A percentile compares a stretch with the other conserved stretches of the same genome.
Conservation (phyloP, 1,140 invertebrate genomes). For the Pseudoatta argentina region DNA sequence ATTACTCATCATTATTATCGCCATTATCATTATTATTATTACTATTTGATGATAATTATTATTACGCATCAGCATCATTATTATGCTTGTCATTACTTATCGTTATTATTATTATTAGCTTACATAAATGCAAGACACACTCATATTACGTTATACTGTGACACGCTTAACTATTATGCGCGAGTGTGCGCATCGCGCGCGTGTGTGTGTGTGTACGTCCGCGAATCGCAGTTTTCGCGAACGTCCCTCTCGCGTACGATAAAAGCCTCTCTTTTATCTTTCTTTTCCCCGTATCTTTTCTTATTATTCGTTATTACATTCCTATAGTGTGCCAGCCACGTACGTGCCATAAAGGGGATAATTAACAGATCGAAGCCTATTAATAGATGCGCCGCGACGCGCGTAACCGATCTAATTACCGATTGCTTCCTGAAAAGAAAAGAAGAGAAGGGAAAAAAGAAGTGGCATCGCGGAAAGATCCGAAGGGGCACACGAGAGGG, state of each 20-base stretch:
- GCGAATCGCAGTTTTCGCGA: neutral
- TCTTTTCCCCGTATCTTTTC: neutral
- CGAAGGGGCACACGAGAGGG: constrained; percentile 4
- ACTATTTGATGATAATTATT: constrained; percentile 75
- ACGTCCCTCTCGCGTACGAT: neutral
- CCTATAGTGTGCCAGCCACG: constrained; percentile 45
- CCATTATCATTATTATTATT: constrained; percentile 76
- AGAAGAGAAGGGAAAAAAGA: neutral
- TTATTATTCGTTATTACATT: constrained; percentile 23
- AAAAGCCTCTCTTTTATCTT: neutral
- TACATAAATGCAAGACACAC: constrained; percentile 43
- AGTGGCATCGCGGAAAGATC: neutral
- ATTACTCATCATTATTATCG: constrained; percentile 63
- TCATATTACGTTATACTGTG: constrained; percentile 18
- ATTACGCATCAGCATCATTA: constrained; percentile 64
- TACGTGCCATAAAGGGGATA: constrained; percentile 61
- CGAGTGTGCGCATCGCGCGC: constrained; percentile 41
- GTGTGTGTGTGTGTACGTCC: neutral
- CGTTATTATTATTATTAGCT: constrained; percentile 78
- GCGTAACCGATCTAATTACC: constrained; percentile 9
- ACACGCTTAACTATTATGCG: constrained; percentile 12
- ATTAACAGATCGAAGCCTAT: constrained; percentile 22
- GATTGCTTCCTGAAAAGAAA: constrained; percentile 19
- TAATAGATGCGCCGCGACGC: constrained; percentile 6
- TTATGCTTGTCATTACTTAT: constrained; percentile 60